Percentiles rank a stretch among this genome's conserved stretches.
Evolutionary conservation across 2,888 invertebrate genomes (phyloP).

Genomic region (Tuta absoluta): DNA sequence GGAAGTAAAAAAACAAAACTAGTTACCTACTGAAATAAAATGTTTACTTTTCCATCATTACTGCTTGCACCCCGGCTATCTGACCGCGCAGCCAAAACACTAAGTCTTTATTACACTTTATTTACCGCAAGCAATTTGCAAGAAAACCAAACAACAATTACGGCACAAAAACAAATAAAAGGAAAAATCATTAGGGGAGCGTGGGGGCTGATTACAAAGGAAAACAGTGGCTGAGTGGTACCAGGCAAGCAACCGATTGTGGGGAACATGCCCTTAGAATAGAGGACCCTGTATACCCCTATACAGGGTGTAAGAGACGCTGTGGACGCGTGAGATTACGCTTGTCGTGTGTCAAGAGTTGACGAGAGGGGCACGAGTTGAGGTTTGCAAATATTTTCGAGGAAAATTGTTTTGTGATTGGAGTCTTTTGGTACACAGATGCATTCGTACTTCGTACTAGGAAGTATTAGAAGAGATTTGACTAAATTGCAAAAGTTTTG

Average conservation of each 20-base stretch:
- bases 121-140: conserved; percentile 71
- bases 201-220: conserved; percentile 69
- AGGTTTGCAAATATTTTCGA: conserved; percentile 13
- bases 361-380: conserved; percentile 28
- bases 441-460: too few species aligned
- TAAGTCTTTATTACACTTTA: conserved; percentile 43
- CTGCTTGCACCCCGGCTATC: conserved; percentile 15
- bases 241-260: conserved; percentile 45
- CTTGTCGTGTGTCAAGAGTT: conserved; percentile 58
- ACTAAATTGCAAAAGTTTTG: too few species aligned
- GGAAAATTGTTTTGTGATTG: conserved; percentile 17
- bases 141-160: conserved; percentile 79
- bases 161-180: conserved; percentile 78
- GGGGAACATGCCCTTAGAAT: conserved; percentile 37
- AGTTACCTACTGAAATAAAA: neutral
- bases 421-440: neutral
- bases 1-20: neutral
- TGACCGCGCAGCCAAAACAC: conserved; percentile 25
- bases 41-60: conserved; percentile 12
- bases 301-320: conserved; percentile 20
- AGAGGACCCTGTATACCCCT: conserved; percentile 15
- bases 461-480: too few species aligned
- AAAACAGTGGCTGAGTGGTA: conserved; percentile 62
- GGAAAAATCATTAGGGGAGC: conserved; percentile 74
- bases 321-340: conserved; percentile 60